Evolutionary conservation across 2,888 invertebrate genomes (phyloP).

Genomic region (Patella caerulea): DNA sequence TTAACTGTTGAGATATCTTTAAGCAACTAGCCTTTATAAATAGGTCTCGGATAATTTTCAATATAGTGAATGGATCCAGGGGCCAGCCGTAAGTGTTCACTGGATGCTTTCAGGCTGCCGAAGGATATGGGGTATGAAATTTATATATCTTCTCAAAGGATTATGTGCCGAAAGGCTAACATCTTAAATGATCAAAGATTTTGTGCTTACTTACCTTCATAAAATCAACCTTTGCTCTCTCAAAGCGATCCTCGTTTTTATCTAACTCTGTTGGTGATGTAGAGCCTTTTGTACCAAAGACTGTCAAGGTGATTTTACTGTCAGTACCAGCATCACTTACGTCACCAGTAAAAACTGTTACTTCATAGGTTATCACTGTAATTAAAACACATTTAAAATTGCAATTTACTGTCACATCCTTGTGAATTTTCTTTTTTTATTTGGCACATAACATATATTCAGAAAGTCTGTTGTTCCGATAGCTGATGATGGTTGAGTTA

Average conservation of each 20-base stretch:
- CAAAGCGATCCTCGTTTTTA: slow-evolving; percentile 68
- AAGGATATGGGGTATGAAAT: no score
- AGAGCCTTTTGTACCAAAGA: slow-evolving; percentile 66
- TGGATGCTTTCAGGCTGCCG: neutral
- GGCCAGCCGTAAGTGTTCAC: no score
- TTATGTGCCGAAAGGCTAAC: neutral
- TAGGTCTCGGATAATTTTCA: no score
- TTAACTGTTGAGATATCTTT: no score
- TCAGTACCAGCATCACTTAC: slow-evolving; percentile 68
- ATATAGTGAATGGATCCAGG: no score
- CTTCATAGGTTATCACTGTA: slow-evolving; percentile 70
- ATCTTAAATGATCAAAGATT: neutral
- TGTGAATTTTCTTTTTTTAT: no score
- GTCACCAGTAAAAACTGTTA: slow-evolving; percentile 68
- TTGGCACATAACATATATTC: no score
- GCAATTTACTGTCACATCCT: no score
- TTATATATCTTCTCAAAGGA: neutral
- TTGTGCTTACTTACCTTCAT: slow-evolving; percentile 58
- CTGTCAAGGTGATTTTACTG: slow-evolving; percentile 62
- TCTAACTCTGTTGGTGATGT: slow-evolving; percentile 62
- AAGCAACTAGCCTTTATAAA: no score
- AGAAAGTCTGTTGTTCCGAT: no score
- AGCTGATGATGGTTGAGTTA: no score
- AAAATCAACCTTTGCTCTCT: slow-evolving; percentile 64
- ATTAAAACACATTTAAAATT: slow-evolving; percentile 11